Evolutionary conservation across 2,888 invertebrate genomes (phyloP).

Genomic region (Rosalia funebris): DNA sequence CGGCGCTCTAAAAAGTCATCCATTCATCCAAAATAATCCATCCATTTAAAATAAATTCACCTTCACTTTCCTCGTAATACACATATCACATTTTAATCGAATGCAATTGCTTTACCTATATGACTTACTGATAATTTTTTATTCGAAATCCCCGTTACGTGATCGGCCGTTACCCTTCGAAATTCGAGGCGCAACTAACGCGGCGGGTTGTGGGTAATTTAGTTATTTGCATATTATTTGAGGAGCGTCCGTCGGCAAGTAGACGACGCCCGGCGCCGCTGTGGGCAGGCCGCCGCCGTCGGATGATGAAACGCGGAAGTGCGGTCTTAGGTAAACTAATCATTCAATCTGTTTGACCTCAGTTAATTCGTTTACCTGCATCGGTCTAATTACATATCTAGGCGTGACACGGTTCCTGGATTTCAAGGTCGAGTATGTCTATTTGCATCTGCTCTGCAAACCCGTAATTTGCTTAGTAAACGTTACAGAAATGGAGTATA

Average conservation of each 20-base stretch:
- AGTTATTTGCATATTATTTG: slow-evolving; percentile 47
- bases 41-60: too few relatives aligned
- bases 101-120: too few relatives aligned
- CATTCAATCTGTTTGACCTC: slow-evolving; percentile 64
- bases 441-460: slow-evolving; percentile 21
- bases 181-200: slow-evolving; percentile 1
- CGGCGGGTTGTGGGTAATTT: slow-evolving; percentile 11
- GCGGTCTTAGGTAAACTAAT: slow-evolving; percentile 63
- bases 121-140: too few relatives aligned
- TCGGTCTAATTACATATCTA: slow-evolving; percentile 48
- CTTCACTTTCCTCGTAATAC: too few relatives aligned
- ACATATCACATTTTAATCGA: too few relatives aligned
- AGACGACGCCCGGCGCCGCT: slow-evolving; percentile 27
- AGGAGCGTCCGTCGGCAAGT: slow-evolving; percentile 36
- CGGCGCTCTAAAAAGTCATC: too few relatives aligned
- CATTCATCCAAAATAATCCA: too few relatives aligned
- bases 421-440: slow-evolving; percentile 37
- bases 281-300: slow-evolving; percentile 34
- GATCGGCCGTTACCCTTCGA: background rate
- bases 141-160: too few relatives aligned
- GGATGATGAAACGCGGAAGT: slow-evolving; percentile 40
- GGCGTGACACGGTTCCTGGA: slow-evolving; percentile 34
- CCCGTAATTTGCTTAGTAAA: background rate
- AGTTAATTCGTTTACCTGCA: slow-evolving; percentile 62
- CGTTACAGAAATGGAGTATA: background rate